phyloP scores from a whole-genome alignment of 1,140 invertebrate genomes.

The Dufourea novaeangliae region DNA sequence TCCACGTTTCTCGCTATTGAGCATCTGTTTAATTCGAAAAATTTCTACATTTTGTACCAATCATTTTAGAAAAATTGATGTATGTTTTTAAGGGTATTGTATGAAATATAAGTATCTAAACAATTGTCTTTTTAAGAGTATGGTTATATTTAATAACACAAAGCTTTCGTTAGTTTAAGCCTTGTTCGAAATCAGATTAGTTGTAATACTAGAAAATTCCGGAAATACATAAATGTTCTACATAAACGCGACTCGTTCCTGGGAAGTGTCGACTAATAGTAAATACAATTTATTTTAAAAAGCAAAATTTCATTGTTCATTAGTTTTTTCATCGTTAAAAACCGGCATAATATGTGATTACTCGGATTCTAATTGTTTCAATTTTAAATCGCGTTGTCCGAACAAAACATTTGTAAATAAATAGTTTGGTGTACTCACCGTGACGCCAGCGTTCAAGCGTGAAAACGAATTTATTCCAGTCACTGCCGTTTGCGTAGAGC shows the following conservation, averaged over 20 bases:
- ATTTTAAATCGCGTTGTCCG: too few species aligned
- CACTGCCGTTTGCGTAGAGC: conserved; percentile 58
- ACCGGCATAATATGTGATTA: not conserved
- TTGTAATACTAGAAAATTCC: not conserved
- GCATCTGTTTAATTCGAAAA: conserved; percentile 62
- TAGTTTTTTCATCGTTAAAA: not conserved
- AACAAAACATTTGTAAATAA: not conserved
- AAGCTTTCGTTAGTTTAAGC: not conserved
- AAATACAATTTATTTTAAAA: not conserved
- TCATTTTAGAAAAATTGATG: conserved; percentile 3
- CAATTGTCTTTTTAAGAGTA: not conserved
- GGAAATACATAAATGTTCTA: not conserved
- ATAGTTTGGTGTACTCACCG: conserved; percentile 60
- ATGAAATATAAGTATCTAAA: conserved; percentile 39
- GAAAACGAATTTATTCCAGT: conserved; percentile 59
- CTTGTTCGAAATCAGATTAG: not conserved
- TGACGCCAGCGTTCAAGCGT: conserved; percentile 62
- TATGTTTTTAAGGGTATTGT: conserved; percentile 39
- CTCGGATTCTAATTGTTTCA: not conserved
- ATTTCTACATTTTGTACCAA: conserved; percentile 40
- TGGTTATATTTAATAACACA: not conserved
- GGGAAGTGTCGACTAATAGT: not conserved
- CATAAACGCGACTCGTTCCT: not conserved
- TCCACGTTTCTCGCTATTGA: conserved; percentile 71
- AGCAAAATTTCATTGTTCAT: not conserved